Evolutionary conservation across 2,797 vertebrate species (phyloP).

Genomic region (Spea hammondii): DNA sequence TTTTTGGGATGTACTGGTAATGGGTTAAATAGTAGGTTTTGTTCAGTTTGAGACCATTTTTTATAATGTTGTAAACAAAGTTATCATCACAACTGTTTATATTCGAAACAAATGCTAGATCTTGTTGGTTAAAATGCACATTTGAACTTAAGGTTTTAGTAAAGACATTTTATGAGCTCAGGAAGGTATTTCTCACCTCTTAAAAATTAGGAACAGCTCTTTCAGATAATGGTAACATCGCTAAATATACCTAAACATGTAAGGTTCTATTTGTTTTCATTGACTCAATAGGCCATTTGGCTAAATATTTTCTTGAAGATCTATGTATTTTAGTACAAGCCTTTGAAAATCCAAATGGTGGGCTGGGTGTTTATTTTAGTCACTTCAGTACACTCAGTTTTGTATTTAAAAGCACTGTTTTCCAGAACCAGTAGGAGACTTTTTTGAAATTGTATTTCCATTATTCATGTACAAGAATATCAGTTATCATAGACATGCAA

Average conservation of each 20-base stretch:
- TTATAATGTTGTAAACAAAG: too few species aligned
- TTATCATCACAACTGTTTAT: too few species aligned
- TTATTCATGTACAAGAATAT: constrained; percentile 40
- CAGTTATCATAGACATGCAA: constrained; percentile 42
- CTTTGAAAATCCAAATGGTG: constrained; percentile 29
- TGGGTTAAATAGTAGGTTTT: too few species aligned
- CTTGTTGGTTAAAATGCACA: too few species aligned
- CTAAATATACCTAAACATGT: neutral
- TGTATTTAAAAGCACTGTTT: constrained; percentile 24
- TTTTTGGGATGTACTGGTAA: too few species aligned
- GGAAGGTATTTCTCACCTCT: too few species aligned
- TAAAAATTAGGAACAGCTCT: too few species aligned
- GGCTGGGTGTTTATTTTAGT: constrained; percentile 34
- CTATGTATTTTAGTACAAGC: constrained; percentile 28
- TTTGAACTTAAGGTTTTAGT: too few species aligned
- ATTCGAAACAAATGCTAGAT: too few species aligned
- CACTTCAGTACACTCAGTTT: constrained; percentile 26
- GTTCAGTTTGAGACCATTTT: too few species aligned
- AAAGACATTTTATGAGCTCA: too few species aligned
- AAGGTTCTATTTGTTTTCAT: constrained; percentile 15
- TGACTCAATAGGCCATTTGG: constrained; percentile 28
- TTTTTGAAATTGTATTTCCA: constrained; percentile 37
- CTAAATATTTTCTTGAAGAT: constrained; percentile 36
- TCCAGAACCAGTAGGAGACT: constrained; percentile 37
- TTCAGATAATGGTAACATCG: too few species aligned